phyloP scores from a whole-genome alignment of 2,888 invertebrate species.

The Heteromyza rotundicornis region DNA sequence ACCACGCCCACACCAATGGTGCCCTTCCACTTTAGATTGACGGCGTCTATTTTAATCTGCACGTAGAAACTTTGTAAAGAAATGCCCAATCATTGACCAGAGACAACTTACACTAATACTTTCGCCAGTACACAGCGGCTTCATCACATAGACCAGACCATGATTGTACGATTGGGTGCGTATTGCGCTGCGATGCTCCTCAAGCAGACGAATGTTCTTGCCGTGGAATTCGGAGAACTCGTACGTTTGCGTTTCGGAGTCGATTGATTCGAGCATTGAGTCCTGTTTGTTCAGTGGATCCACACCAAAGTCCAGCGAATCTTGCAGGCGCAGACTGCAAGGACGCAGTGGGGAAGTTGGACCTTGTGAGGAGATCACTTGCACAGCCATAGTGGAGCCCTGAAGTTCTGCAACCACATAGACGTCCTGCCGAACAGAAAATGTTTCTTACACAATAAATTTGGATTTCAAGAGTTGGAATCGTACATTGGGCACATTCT shows the following conservation, averaged over 20 bases:
- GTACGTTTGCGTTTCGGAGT: slow-evolving; percentile 65
- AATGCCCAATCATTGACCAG: background rate
- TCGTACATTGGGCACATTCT: slow-evolving; percentile 79
- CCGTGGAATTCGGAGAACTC: slow-evolving; percentile 86
- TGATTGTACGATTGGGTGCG: slow-evolving; percentile 86
- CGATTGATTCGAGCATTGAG: slow-evolving; percentile 62
- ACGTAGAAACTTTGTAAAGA: slow-evolving; percentile 14
- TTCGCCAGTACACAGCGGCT: slow-evolving; percentile 71
- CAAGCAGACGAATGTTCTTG: slow-evolving; percentile 75
- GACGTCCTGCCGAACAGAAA: slow-evolving; percentile 67
- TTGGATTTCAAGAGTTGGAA: too few species aligned
- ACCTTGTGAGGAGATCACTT: slow-evolving; percentile 71
- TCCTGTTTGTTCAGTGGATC: slow-evolving; percentile 66
- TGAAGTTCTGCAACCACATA: slow-evolving; percentile 84
- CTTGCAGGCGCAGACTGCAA: slow-evolving; percentile 65
- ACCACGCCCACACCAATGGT: slow-evolving; percentile 80
- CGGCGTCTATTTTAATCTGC: slow-evolving; percentile 75
- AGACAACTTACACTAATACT: slow-evolving; percentile 69
- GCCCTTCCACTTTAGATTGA: slow-evolving; percentile 78
- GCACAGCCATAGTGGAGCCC: slow-evolving; percentile 79
- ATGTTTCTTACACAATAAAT: background rate
- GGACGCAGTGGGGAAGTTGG: slow-evolving; percentile 64
- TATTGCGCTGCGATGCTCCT: slow-evolving; percentile 72
- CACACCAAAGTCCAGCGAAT: slow-evolving; percentile 68
- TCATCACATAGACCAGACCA: slow-evolving; percentile 74